These are phyloP conservation scores for Epinephelus fuscoguttatus DNA, from an alignment of 2,113 vertebrate genomes.

Conservation along the genomic window DNA sequence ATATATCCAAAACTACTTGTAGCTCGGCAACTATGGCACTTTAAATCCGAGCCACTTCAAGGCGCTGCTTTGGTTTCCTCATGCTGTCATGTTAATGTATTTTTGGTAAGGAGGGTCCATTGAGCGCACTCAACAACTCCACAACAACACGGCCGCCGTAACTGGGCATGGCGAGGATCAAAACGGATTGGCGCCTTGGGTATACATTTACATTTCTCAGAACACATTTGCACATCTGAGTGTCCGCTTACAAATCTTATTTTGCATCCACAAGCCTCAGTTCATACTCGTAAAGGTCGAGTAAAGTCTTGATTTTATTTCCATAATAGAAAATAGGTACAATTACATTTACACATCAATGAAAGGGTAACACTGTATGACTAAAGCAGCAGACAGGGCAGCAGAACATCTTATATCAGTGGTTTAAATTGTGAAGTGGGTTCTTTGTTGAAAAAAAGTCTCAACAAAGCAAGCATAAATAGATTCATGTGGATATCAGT, in stretches of 20 bases:
- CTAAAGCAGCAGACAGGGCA: not conserved
- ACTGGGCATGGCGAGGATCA: not conserved
- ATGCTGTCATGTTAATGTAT: not conserved
- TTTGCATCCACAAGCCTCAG: conserved; percentile 24
- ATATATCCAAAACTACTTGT: not conserved
- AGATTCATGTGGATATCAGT: conserved; percentile 5
- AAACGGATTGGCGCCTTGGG: conserved; percentile 1
- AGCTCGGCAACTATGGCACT: not conserved
- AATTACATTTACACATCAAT: conserved; percentile 11
- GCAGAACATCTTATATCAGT: not conserved
- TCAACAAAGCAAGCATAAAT: conserved; percentile 18
- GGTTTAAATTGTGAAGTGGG: not conserved
- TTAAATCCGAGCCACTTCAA: not conserved
- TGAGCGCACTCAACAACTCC: not conserved
- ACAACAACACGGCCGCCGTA: not conserved
- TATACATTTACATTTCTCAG: conserved; percentile 49
- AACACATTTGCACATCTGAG: conserved; percentile 58
- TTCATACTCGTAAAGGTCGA: conserved; percentile 31
- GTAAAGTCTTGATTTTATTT: conserved; percentile 15
- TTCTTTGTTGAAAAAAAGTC: not conserved
- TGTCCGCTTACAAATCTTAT: conserved; percentile 31
- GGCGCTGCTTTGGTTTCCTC: not conserved
- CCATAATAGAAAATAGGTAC: not conserved
- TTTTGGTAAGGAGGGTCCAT: not conserved
- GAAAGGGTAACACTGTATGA: not conserved